Evolutionary conservation across 2,888 invertebrate species (phyloP).

Genomic region (Sphaerophoria rueppellii): DNA sequence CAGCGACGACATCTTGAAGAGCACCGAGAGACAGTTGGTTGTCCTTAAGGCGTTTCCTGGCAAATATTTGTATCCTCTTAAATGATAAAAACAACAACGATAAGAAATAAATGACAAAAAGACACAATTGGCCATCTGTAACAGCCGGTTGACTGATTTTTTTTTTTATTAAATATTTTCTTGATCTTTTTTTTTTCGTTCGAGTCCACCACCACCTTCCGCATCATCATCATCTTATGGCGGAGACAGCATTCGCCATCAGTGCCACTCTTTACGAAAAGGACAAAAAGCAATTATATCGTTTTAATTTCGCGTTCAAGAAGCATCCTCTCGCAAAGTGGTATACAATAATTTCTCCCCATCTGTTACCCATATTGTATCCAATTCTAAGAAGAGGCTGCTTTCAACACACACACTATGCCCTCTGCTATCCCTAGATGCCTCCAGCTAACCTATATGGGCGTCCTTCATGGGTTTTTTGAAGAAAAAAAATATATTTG

Average conservation of each 20-base stretch:
- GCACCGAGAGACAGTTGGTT: constrained; percentile 28
- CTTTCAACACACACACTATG: constrained; percentile 13
- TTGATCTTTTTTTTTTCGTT: constrained; percentile 5
- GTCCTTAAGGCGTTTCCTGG: constrained; percentile 46
- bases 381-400: not conserved
- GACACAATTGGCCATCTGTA: constrained; percentile 67
- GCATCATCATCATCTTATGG: not conserved
- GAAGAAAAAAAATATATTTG: not conserved
- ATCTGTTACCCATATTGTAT: constrained; percentile 45
- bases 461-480: not conserved
- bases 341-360: constrained; percentile 25
- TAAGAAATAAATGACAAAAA: not conserved
- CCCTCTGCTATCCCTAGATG: not conserved
- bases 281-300: constrained; percentile 72
- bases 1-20: constrained; percentile 6
- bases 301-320: constrained; percentile 69
- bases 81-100: not conserved
- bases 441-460: not conserved
- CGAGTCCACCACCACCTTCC: not conserved
- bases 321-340: constrained; percentile 26
- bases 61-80: constrained; percentile 36
- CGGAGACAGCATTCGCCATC: not conserved
- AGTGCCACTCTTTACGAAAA: constrained; percentile 45
- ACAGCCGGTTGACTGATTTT: constrained; percentile 61
- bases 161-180: constrained; percentile 19